Conservation (phyloP, 1,140 invertebrate species). For the Dinothrombium tinctorium region DNA sequence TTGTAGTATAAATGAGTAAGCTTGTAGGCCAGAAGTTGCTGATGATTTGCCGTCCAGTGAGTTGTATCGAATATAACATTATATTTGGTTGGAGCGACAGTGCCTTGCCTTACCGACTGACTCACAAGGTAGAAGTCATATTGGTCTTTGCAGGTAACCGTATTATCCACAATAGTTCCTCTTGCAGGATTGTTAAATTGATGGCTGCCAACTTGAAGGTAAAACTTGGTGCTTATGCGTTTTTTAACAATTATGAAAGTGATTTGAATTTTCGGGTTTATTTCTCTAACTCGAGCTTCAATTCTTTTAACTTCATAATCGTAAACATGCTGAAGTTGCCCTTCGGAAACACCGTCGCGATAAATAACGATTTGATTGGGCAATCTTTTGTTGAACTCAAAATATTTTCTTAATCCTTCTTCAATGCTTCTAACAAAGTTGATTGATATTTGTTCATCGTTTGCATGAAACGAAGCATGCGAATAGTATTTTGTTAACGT, state of each 20-base stretch:
- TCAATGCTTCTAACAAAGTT: conserved; percentile 40
- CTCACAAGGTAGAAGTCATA: conserved; percentile 61
- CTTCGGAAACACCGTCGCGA: conserved; percentile 80
- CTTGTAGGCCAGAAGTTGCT: conserved; percentile 53
- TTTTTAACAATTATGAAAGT: conserved; percentile 70
- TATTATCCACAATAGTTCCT: conserved; percentile 66
- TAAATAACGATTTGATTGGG: conserved; percentile 63
- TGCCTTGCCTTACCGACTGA: conserved; percentile 42
- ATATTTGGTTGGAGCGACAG: conserved; percentile 55
- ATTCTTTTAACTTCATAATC: conserved; percentile 59
- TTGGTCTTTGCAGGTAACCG: conserved; percentile 49
- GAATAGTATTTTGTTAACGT: conserved; percentile 51
- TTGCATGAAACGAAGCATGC: conserved; percentile 37
- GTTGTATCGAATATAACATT: conserved; percentile 42
- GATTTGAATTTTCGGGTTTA: conserved; percentile 25
- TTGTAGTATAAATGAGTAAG: conserved; percentile 62
- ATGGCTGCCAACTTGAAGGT: conserved; percentile 24
- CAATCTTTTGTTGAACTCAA: conserved; percentile 26
- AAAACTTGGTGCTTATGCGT: conserved; percentile 59
- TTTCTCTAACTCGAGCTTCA: conserved; percentile 22
- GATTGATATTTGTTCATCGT: conserved; percentile 48
- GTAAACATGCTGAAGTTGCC: conserved; percentile 40
- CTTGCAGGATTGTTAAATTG: conserved; percentile 31
- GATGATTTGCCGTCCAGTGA: conserved; percentile 32
- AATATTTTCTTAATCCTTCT: conserved; percentile 37